Conservation (phyloP, 2,797 vertebrate genomes). For the Cirrhinus molitorella region DNA sequence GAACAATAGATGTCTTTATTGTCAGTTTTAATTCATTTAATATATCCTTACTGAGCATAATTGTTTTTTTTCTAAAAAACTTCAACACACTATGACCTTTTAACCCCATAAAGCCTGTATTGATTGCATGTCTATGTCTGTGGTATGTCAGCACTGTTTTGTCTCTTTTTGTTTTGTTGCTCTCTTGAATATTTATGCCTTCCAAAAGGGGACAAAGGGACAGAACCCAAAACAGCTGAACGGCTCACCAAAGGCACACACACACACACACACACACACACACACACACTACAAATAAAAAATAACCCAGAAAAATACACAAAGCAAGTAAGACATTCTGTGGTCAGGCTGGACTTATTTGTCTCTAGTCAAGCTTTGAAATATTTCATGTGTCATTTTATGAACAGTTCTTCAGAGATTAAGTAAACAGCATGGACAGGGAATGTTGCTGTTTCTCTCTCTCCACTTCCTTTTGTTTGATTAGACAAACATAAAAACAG, state of each 20-base stretch:
- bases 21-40: background rate
- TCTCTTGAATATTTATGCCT: constrained; percentile 65
- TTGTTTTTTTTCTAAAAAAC: too few relatives aligned
- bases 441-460: constrained; percentile 59
- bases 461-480: constrained; percentile 59
- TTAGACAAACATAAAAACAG: constrained; percentile 61
- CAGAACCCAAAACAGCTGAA: constrained; percentile 64
- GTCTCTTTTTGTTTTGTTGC: constrained; percentile 60
- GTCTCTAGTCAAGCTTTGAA: constrained; percentile 57
- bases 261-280: constrained; percentile 49
- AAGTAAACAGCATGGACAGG: constrained; percentile 63
- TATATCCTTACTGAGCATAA: background rate
- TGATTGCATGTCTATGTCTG: constrained; percentile 20
- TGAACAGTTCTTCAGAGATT: constrained; percentile 56
- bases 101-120: background rate
- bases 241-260: constrained; percentile 46
- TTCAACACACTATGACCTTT: constrained; percentile 26
- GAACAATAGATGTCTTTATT: background rate
- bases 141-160: constrained; percentile 52
- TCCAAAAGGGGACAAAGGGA: constrained; percentile 58
- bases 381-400: constrained; percentile 63
- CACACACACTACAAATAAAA: constrained; percentile 26
- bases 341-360: constrained; percentile 57
- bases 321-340: constrained; percentile 58
- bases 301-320: constrained; percentile 53